Conservation (phyloP, 2,888 invertebrate genomes). For the Xylota sylvarum region DNA sequence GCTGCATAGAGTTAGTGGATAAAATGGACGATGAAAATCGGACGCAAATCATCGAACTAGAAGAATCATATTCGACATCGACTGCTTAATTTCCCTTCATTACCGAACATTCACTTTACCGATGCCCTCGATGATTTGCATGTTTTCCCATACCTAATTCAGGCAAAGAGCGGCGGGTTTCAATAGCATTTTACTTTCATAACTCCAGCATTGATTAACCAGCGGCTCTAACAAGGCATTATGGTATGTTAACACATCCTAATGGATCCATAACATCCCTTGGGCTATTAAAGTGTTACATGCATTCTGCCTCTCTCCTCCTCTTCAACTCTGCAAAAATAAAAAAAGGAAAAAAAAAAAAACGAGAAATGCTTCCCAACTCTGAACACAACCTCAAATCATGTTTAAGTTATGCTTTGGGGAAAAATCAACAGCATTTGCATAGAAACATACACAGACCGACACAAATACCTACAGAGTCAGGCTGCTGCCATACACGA, state of each 20-base stretch:
- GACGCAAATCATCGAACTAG: too few relatives aligned
- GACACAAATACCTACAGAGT: not conserved
- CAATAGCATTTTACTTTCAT: not conserved
- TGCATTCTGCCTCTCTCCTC: not conserved
- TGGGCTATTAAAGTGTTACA: constrained; percentile 40
- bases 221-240: constrained; percentile 35
- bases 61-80: too few relatives aligned
- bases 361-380: constrained; percentile 49
- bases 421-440: constrained; percentile 73
- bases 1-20: too few relatives aligned
- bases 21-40: too few relatives aligned
- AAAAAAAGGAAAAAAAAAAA: constrained; percentile 43
- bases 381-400: constrained; percentile 66
- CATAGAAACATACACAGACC: constrained; percentile 55
- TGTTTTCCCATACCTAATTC: too few relatives aligned
- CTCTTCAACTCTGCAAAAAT: not conserved
- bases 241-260: constrained; percentile 59
- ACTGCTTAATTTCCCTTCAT: too few relatives aligned
- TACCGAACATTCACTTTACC: too few relatives aligned
- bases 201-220: constrained; percentile 24
- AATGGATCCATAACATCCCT: constrained; percentile 53
- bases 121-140: too few relatives aligned
- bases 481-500: constrained; percentile 24
- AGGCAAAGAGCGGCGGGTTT: too few relatives aligned
- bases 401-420: constrained; percentile 70